Evolutionary conservation across 2,797 vertebrate genomes (phyloP), one percentile per base, ranked within the genome.

Genomic region (Propithecus deckenii): DNA sequence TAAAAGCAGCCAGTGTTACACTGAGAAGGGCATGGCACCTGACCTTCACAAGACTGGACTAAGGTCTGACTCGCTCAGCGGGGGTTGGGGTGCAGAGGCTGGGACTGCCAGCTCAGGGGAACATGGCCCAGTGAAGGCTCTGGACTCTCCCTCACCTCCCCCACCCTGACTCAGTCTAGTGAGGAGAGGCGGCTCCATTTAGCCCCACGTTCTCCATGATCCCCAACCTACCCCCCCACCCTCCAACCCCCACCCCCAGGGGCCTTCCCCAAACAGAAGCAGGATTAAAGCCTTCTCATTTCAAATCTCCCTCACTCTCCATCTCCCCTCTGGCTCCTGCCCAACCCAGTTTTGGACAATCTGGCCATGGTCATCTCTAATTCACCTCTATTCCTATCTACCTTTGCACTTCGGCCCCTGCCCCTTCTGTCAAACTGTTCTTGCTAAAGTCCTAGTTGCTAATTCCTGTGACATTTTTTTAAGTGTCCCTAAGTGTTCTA

Each of bases 1-100:
- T 99, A 92, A 96, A 98, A 97, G 48, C 32, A 98, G 83, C 93
- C 28, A 97, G 81, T 10, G 59, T 92, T 98, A 96, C 23, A 50
- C 2, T 9, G n/a, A 72, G 81, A 83, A 95, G 15, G 6, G 20
- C 41, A 80, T 3, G 5, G 46, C 48, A 91, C 71, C 13, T 76
- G 87, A 67, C 43, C 48, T 41, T 2, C 43, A 86, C 38, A 86
- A 74, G 74, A 95, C 59, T 25, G 32, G 50, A 85, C 57, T 65
- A 30, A 61, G n/a, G 23, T 17, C 57, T 30, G 35, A 61, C n/a
- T 65, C 57, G 1, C 1, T 25, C 32, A 57, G 67, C 57, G 22
- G 30, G 3, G 35, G 5, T 6, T 3, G 2, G 67, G 32, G 15
- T 9, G 6, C n/a, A 30, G 61, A 80, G 41, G 50, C 25, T 11